Conservation (phyloP, 1,140 invertebrate genomes). For the Eulimnadia texana region DNA sequence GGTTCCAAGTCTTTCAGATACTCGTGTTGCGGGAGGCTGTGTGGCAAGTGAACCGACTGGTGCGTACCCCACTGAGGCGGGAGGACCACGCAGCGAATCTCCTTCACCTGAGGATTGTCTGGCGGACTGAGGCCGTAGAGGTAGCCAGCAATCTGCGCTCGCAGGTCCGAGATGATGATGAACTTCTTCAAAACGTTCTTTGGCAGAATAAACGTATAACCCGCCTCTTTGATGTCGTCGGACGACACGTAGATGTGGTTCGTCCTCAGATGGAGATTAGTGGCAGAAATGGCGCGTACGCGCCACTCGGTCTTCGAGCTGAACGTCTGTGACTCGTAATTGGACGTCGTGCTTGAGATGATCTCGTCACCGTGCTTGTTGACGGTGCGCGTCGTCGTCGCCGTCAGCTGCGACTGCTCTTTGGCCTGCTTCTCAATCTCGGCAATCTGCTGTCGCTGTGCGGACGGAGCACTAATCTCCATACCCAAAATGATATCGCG, state of each 20-base stretch:
- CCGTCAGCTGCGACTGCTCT: conserved; percentile 94
- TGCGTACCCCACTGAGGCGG: conserved; percentile 99
- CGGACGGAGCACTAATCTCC: conserved; percentile 97
- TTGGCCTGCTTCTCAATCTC: conserved; percentile 99
- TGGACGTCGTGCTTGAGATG: conserved; percentile 94
- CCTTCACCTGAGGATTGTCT: conserved; percentile 97
- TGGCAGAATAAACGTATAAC: conserved; percentile 95
- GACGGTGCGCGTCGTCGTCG: conserved; percentile 92
- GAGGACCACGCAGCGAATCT: conserved; percentile 94
- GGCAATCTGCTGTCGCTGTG: conserved; percentile 95
- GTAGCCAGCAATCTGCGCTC: conserved; percentile 77
- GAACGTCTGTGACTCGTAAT: conserved; percentile 96
- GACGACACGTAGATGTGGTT: conserved; percentile 99
- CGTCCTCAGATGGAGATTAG: conserved; percentile 91
- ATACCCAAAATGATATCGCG: conserved; percentile 98
- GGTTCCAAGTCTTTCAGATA: conserved; percentile 91
- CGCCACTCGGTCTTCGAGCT: conserved; percentile 98
- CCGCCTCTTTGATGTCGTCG: conserved; percentile 98
- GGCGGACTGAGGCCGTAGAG: conserved; percentile 89
- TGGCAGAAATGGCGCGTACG: conserved; percentile 92
- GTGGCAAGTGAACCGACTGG: conserved; percentile 91
- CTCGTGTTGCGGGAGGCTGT: conserved; percentile 76
- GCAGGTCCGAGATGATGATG: conserved; percentile 93
- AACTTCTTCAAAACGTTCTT: conserved; percentile 99
- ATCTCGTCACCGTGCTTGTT: conserved; percentile 99